phyloP scores from a whole-genome alignment of 23 tunicate genomes.

The Ascidia mentula region DNA sequence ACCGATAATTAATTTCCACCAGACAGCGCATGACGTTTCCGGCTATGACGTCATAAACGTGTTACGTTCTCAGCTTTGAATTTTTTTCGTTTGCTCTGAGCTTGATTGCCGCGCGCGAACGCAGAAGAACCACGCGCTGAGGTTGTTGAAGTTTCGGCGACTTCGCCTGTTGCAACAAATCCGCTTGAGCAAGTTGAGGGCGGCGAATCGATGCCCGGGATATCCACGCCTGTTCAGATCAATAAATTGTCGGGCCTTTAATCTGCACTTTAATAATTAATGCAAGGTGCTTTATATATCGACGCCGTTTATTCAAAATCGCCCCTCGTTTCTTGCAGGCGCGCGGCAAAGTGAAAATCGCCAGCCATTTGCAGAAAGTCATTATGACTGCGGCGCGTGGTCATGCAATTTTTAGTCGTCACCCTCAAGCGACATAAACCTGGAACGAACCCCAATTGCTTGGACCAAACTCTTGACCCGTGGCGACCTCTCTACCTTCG shows the following conservation, averaged over 20 bases:
- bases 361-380: not conserved
- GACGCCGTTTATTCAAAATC: not conserved
- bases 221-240: not conserved
- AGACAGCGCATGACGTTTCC: constrained; percentile 5
- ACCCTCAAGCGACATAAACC: not conserved
- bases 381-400: not conserved
- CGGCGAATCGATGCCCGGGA: not conserved
- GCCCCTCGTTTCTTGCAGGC: not conserved
- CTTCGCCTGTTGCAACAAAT: too few species aligned
- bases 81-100: not conserved
- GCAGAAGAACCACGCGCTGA: too few species aligned
- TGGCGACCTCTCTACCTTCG: not conserved
- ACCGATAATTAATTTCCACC: not conserved
- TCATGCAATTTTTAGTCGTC: not conserved
- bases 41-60: constrained; percentile 7
- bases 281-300: not conserved
- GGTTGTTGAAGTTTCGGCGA: too few species aligned
- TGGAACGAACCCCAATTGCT: not conserved
- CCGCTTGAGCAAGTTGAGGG: too few species aligned
- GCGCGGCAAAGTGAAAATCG: not conserved
- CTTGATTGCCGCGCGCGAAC: too few species aligned
- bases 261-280: not conserved
- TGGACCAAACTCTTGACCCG: not conserved
- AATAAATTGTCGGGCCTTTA: not conserved
- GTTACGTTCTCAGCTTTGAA: not conserved